These are phyloP conservation scores for Lates japonicus DNA, from an alignment of 2,797 vertebrate genomes.

Conservation along the genomic window DNA sequence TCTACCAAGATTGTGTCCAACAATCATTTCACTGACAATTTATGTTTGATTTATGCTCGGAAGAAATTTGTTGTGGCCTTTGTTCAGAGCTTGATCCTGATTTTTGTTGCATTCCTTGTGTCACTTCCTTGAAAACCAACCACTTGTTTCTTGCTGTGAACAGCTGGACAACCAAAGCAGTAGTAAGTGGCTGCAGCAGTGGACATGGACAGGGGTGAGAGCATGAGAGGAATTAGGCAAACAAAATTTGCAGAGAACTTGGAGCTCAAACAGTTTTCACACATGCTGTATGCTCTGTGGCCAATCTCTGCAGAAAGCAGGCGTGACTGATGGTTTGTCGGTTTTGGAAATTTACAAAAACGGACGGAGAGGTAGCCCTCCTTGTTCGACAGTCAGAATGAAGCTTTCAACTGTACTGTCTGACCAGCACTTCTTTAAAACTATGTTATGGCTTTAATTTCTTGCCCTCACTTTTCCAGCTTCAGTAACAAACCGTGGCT, in stretches of 20 bases:
- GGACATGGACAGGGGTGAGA: conserved; percentile 26
- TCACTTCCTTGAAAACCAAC: conserved; percentile 19
- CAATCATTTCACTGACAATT: conserved; percentile 7
- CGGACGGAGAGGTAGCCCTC: background rate
- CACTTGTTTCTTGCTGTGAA: conserved; percentile 26
- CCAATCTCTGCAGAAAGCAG: conserved; percentile 26
- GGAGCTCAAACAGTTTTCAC: conserved; percentile 59
- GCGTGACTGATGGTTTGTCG: conserved; percentile 28
- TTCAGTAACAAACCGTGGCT: background rate
- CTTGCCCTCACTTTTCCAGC: conserved; percentile 5
- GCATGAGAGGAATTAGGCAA: conserved; percentile 60
- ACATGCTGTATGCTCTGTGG: conserved; percentile 29
- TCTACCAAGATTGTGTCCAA: background rate
- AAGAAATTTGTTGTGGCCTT: background rate
- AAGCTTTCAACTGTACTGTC: conserved; percentile 12
- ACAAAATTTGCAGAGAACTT: conserved; percentile 42
- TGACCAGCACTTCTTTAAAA: conserved; percentile 18
- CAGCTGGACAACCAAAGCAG: conserved; percentile 47
- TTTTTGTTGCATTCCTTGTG: conserved; percentile 23
- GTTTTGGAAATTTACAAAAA: conserved; percentile 34
- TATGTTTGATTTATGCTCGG: background rate
- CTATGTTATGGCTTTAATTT: conserved; percentile 16
- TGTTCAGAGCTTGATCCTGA: conserved; percentile 5
- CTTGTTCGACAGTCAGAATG: background rate
- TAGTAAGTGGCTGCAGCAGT: conserved; percentile 47